Evolutionary conservation across 2,888 invertebrate genomes (phyloP).

Genomic region (Koerneria pararmatus): DNA sequence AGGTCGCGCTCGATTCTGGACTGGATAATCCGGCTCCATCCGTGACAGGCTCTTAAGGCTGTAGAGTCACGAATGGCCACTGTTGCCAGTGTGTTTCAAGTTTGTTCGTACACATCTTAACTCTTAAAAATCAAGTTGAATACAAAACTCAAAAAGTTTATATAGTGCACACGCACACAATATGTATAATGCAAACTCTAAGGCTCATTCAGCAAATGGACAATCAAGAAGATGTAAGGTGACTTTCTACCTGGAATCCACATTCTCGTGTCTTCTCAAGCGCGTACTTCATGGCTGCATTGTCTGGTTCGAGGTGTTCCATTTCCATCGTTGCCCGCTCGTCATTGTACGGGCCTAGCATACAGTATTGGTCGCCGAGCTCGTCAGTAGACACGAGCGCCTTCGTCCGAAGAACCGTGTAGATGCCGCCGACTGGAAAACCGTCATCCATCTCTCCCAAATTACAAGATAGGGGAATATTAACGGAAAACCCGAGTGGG

Average conservation of each 20-base stretch:
- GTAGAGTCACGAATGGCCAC: too few species aligned
- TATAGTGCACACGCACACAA: too few species aligned
- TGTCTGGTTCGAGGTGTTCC: slow-evolving; percentile 21
- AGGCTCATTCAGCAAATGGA: too few species aligned
- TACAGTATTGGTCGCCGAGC: slow-evolving; percentile 83
- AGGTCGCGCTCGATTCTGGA: too few species aligned
- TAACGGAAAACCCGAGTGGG: not conserved
- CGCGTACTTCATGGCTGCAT: slow-evolving; percentile 15
- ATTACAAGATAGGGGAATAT: not conserved
- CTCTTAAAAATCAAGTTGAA: too few species aligned
- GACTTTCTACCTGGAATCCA: slow-evolving; percentile 19
- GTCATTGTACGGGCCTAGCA: slow-evolving; percentile 92
- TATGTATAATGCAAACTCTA: too few species aligned
- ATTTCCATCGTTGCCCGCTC: slow-evolving; percentile 23
- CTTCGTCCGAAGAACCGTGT: slow-evolving; percentile 95
- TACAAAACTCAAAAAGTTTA: too few species aligned
- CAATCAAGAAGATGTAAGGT: too few species aligned
- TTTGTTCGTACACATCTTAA: too few species aligned
- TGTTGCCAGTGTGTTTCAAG: too few species aligned
- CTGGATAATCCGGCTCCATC: too few species aligned
- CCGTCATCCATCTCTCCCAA: not conserved
- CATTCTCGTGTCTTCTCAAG: slow-evolving; percentile 20
- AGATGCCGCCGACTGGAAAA: slow-evolving; percentile 91
- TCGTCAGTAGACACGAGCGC: slow-evolving; percentile 93
- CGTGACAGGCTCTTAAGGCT: too few species aligned